Percentiles rank a stretch among this genome's conserved stretches.
Conservation (phyloP, 2,888 invertebrate species). For the Agelastica alni region DNA sequence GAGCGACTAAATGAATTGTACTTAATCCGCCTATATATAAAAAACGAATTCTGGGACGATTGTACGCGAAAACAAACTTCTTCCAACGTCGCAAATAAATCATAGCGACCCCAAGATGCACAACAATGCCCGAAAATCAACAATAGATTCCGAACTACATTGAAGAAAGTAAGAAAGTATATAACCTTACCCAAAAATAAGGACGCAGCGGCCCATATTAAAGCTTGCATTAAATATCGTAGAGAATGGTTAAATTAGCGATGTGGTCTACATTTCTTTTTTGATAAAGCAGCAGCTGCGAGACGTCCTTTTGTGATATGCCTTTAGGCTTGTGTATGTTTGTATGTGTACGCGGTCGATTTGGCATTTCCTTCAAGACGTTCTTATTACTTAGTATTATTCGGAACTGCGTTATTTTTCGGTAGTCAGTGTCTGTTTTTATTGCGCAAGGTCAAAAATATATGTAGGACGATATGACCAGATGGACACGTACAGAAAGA, state of each 20-base stretch:
- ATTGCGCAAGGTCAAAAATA: constrained; percentile 4
- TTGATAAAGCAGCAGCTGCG: constrained; percentile 21
- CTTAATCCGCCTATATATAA: too few species aligned
- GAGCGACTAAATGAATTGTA: too few species aligned
- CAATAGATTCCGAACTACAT: constrained; percentile 16
- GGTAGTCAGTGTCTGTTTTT: constrained; percentile 1
- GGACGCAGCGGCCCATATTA: constrained; percentile 18
- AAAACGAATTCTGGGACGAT: too few species aligned
- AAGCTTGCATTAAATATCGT: not conserved
- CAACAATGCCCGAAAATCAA: constrained; percentile 14
- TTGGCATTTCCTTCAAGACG: constrained; percentile 16
- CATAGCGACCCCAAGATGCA: constrained; percentile 9
- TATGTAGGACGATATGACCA: not conserved
- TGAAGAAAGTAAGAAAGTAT: constrained; percentile 39
- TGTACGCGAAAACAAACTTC: constrained; percentile 20
- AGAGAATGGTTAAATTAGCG: not conserved
- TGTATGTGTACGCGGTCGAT: constrained; percentile 7
- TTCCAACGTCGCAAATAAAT: constrained; percentile 13
- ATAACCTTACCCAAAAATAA: constrained; percentile 35
- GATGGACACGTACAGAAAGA: too few species aligned
- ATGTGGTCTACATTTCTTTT: constrained; percentile 18
- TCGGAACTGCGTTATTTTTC: not conserved
- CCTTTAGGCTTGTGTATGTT: constrained; percentile 8
- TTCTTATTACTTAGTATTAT: not conserved
- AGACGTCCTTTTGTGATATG: constrained; percentile 16